Evolutionary conservation across 2,888 invertebrate genomes (phyloP).

Genomic region (Leptopterna dolabrata): DNA sequence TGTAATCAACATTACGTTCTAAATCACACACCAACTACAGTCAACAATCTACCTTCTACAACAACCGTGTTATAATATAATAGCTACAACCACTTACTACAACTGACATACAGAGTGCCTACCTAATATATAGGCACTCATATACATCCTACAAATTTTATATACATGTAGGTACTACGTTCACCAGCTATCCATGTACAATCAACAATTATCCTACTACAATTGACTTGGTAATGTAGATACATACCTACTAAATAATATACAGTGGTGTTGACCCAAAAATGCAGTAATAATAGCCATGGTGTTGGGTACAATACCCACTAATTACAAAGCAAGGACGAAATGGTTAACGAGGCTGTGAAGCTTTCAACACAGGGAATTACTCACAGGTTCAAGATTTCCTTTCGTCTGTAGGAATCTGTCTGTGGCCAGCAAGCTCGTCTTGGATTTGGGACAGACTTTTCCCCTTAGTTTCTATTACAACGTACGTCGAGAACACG

Average conservation of each 20-base stretch:
- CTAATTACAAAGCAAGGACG: not conserved
- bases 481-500: constrained; percentile 74
- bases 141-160: too few relatives aligned
- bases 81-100: too few relatives aligned
- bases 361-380: not conserved
- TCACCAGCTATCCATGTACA: too few relatives aligned
- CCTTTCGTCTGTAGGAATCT: constrained; percentile 55
- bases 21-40: too few relatives aligned
- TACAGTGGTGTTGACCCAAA: not conserved
- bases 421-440: constrained; percentile 68
- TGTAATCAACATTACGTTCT: too few relatives aligned
- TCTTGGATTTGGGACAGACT: constrained; percentile 71
- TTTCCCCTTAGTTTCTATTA: constrained; percentile 78
- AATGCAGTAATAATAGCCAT: not conserved
- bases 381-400: constrained; percentile 8
- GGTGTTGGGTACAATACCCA: not conserved
- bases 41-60: too few relatives aligned
- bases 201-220: too few relatives aligned
- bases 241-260: not conserved
- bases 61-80: too few relatives aligned
- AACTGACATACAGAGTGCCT: too few relatives aligned
- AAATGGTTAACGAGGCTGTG: not conserved
- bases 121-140: too few relatives aligned
- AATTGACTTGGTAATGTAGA: too few relatives aligned
- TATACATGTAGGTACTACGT: too few relatives aligned